Conservation (phyloP, 92 coral and sea anemone genomes). For the Anthopleura xanthogrammica region DNA sequence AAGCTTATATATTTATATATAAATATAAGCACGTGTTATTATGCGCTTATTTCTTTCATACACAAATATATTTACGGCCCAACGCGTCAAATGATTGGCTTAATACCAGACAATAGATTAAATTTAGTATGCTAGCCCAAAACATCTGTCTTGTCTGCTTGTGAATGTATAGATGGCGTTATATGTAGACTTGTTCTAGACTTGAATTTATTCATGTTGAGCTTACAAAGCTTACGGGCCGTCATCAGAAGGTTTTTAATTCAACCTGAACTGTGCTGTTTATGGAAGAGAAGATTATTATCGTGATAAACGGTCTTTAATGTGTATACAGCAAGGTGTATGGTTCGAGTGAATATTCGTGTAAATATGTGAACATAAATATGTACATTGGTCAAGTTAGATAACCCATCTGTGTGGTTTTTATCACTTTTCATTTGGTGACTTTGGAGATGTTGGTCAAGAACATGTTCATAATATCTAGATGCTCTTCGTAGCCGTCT, state of each 20-base stretch:
- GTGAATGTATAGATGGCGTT: background rate
- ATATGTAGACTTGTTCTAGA: background rate
- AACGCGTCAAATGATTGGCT: background rate
- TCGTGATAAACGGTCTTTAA: background rate
- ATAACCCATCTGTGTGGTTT: background rate
- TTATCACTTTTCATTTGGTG: background rate
- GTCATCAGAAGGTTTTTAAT: background rate
- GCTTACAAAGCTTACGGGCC: background rate
- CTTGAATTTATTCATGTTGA: slow-evolving; percentile 26
- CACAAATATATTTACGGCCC: background rate
- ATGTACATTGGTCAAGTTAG: background rate
- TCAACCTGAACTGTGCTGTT: background rate
- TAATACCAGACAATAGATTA: background rate
- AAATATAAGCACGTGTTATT: background rate
- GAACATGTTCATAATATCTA: background rate
- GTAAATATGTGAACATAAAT: background rate
- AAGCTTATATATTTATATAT: background rate
- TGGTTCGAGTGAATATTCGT: background rate
- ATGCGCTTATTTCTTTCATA: background rate
- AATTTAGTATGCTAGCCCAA: background rate
- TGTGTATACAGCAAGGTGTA: background rate
- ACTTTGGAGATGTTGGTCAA: background rate
- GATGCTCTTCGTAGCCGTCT: background rate
- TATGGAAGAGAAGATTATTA: background rate
- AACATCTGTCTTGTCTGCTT: slow-evolving; percentile 15